These are phyloP conservation scores for Plutella xylostella DNA, from an alignment of 2,888 invertebrate species.

Conservation along the genomic window DNA sequence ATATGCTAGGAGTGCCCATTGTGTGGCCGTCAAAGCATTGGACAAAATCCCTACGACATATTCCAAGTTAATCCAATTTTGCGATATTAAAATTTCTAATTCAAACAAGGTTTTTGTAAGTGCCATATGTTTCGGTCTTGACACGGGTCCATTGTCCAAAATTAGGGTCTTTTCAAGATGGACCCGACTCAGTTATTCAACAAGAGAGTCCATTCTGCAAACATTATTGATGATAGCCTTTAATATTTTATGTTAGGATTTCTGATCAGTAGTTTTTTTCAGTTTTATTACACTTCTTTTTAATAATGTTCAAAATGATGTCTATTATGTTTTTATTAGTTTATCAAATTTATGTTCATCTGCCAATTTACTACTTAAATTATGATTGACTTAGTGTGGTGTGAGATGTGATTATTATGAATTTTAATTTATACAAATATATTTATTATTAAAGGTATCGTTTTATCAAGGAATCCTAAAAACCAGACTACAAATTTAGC, in stretches of 20 bases:
- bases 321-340: neutral
- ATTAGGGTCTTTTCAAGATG: constrained; percentile 37
- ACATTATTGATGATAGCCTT: constrained; percentile 50
- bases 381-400: no score
- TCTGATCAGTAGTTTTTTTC: no score
- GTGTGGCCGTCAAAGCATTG: constrained; percentile 40
- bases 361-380: no score
- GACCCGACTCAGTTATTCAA: constrained; percentile 30
- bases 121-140: constrained; percentile 47
- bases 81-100: constrained; percentile 37
- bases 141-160: constrained; percentile 42
- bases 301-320: neutral
- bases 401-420: no score
- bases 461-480: no score
- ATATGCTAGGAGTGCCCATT: constrained; percentile 31
- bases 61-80: constrained; percentile 56
- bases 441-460: no score
- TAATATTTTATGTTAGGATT: constrained; percentile 33
- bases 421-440: no score
- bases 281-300: neutral
- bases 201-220: constrained; percentile 30
- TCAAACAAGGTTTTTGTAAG: constrained; percentile 25
- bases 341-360: no score
- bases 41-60: constrained; percentile 39
- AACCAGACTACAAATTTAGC: no score